Evolutionary conservation across 1,140 invertebrate species (phyloP).

Genomic region (Lepidostoma basale): DNA sequence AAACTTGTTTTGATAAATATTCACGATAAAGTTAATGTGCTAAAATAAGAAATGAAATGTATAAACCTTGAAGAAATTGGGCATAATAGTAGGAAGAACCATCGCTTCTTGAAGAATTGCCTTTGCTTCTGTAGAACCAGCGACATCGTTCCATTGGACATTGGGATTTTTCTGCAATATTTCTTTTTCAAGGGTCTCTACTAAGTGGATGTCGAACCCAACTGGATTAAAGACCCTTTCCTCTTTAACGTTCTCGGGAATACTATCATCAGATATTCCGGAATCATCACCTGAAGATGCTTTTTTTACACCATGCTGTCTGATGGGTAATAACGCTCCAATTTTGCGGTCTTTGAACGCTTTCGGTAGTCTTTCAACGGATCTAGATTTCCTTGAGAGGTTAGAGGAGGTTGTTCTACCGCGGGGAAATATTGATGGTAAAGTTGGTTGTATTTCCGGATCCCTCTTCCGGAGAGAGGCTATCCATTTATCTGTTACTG

Average conservation of each 20-base stretch:
- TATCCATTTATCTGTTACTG: conserved; percentile 64
- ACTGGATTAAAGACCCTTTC: conserved; percentile 69
- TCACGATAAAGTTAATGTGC: too few relatives aligned
- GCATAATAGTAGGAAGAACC: conserved; percentile 96
- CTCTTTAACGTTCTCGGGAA: conserved; percentile 52
- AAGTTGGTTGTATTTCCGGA: conserved; percentile 68
- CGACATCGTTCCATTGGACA: conserved; percentile 96
- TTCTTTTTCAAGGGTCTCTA: conserved; percentile 87
- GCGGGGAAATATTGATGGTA: conserved; percentile 64
- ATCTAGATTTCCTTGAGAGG: conserved; percentile 60
- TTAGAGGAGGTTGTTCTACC: conserved; percentile 54
- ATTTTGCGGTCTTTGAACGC: conserved; percentile 46
- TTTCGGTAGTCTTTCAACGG: conserved; percentile 60
- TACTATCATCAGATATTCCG: conserved; percentile 49
- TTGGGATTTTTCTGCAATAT: conserved; percentile 97
- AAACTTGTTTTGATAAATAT: too few relatives aligned
- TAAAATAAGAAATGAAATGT: conserved; percentile 63
- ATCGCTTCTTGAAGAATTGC: conserved; percentile 95
- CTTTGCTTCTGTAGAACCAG: conserved; percentile 95
- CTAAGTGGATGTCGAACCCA: conserved; percentile 79
- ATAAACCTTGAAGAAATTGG: conserved; percentile 92
- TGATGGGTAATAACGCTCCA: conserved; percentile 48
- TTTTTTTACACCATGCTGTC: conserved; percentile 35
- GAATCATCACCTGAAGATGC: conserved; percentile 38
- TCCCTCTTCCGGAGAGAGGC: conserved; percentile 67